Evolutionary conservation across 2,113 vertebrate genomes (phyloP).

Genomic region (Cochlearius cochlearius): DNA sequence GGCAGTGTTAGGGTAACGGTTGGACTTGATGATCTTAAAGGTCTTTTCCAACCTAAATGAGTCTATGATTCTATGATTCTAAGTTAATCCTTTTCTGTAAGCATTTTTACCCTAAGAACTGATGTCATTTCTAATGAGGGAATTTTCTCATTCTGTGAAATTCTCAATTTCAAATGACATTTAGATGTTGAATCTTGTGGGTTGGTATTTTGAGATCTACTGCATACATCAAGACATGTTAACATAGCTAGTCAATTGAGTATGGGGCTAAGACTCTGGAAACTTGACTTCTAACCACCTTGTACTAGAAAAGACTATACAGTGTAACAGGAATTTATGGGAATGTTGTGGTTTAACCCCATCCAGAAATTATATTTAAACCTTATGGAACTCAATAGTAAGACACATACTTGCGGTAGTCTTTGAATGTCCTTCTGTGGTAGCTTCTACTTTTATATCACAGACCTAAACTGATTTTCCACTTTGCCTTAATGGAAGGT

Average conservation of each 20-base stretch:
- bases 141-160: neutral
- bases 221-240: neutral
- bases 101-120: neutral
- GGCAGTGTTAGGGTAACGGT: no score
- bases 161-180: neutral
- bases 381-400: neutral
- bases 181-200: neutral
- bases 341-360: neutral
- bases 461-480: neutral
- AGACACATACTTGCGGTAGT: neutral
- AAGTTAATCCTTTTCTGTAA: neutral
- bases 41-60: no score
- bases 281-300: neutral
- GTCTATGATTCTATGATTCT: no score
- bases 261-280: neutral
- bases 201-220: neutral
- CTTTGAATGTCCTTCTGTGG: neutral
- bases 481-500: neutral
- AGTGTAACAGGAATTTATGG: neutral
- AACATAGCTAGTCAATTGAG: neutral
- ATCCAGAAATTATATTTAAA: neutral
- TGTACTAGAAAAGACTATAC: neutral
- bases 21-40: no score
- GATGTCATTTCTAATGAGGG: neutral
- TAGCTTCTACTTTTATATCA: neutral